Base-by-base conservation (phyloP, 2,113 vertebrate species). In the Cairina moschata region DNA sequence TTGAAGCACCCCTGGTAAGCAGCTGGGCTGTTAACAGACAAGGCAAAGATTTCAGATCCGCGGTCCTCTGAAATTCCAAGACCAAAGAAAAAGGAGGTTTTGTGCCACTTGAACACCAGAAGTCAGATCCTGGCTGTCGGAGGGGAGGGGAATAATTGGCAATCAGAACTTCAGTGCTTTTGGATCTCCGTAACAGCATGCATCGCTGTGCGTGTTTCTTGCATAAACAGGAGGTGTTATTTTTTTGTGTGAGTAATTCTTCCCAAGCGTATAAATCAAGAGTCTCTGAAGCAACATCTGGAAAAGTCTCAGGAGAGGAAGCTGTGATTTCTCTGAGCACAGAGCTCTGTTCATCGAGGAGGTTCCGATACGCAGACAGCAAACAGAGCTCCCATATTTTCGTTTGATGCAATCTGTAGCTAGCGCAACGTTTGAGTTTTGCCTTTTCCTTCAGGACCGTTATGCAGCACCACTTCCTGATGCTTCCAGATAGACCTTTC, bases 201-300 rank as follows among this genome's bases (percentile, higher is more conserved):
- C 52, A 3, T 32, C 44, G 54, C 21, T 44, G 32, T 83, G 56
- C n/a, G 6, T 28, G 44, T 78, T 86, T 32, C 92, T 78, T 88
- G 48, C 54, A 42, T 52, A 79, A 86, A 63, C 48, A 92, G 74
- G 44, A 79, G 77, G 74, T 68, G 67, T 50, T 23, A 18, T 59
- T 87, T 86, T 59, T 87, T 38, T 69, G 66, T 0, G 0, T 60
- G 36, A 1, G 0, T 91, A 68, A 83, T 82, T 86, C 9, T 11
- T 90, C 91, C 62, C 62, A 83, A 91, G 67, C 2, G 0, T 72
- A 17, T 66, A 77, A 89, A 81, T 68, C 26, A 3, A 17, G 66
- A 84, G 73, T 87, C 74, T 95, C 91, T 82, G 58, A 89, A 91
- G 83, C 86, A 93, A 94, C 94, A 87, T 92, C 89, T 94, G 93